Evolutionary conservation across 2,888 invertebrate genomes (phyloP), one percentile per base, ranked within the genome.

Genomic region (Ophioninae sp.): DNA sequence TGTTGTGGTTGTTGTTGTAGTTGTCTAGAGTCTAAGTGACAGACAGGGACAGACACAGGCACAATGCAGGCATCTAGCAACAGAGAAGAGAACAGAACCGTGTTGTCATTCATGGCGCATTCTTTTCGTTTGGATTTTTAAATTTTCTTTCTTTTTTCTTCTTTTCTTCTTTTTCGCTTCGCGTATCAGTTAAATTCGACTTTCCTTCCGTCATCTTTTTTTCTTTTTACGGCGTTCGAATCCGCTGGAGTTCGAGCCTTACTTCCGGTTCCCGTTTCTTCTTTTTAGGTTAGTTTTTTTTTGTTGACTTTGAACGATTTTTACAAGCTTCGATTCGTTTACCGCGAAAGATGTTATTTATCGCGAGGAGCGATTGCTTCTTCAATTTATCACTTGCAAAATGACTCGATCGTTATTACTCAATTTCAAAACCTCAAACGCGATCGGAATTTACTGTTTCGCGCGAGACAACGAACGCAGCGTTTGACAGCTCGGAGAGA

Each of bases 41-140:
- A 93, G 93, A 93, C 93, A 93, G 93, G 92, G 93, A 93, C 92
- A 93, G 93, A 93, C 93, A 93, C 93, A 93, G 93, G 93, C 93
- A 93, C 93, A 93, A 93, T 93, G 96, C 97, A 97, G 97, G 97
- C 97, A 97, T 97, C 97, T 97, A 97, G 97, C 97, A 97, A 97
- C 97, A 97, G 96, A 97, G 96, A 97, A 97, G 92, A 93, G 92
- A 93, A 93, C 93, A 93, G 92, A 91, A 92, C 90, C 93, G 93
- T 92, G 93, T 93, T 93, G 93, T 93, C 93, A 93, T 92, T 92
- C 84, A 88, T 92, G 92, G 92, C 92, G 87, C 92, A 92, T 91
- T 91, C 89, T 84, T 85, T 87, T 74, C 83, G 2, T 30, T 30
- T 30, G 2, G 30, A 30, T 30, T 30, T 30, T 30, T 30, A 30